Evolutionary conservation across 2,797 vertebrate species (phyloP).

Genomic region (Rhinoraja longicauda): DNA sequence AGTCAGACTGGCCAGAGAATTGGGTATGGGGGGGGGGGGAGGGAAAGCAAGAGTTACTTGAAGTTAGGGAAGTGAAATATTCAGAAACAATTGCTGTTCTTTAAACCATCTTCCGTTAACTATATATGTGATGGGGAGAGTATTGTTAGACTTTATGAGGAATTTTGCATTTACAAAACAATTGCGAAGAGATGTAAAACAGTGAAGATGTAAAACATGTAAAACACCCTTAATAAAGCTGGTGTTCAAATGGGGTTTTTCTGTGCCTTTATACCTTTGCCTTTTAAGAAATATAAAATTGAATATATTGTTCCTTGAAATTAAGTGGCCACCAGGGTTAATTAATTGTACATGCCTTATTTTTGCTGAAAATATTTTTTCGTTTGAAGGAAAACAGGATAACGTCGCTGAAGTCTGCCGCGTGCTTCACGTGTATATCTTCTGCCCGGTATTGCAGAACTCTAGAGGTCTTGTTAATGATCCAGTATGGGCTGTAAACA

Average conservation of each 20-base stretch:
- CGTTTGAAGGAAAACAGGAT: conserved; percentile 90
- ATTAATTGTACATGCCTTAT: conserved; percentile 71
- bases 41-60: too few relatives aligned
- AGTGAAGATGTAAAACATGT: neutral
- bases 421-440: conserved; percentile 78
- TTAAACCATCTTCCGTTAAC: neutral
- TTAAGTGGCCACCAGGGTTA: neutral
- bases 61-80: too few relatives aligned
- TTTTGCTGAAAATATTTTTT: conserved; percentile 90
- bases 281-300: too few relatives aligned
- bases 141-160: too few relatives aligned
- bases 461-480: conserved; percentile 90
- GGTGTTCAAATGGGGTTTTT: neutral
- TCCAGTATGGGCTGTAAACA: conserved; percentile 88
- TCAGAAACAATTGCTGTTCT: too few relatives aligned
- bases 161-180: too few relatives aligned
- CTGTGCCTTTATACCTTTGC: too few relatives aligned
- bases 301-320: neutral
- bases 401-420: conserved; percentile 79
- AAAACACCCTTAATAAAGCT: neutral
- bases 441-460: conserved; percentile 88
- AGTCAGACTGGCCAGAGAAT: too few relatives aligned
- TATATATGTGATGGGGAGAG: too few relatives aligned
- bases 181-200: neutral
- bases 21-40: too few relatives aligned